Evolutionary conservation across 2,113 vertebrate species (phyloP).

Genomic region (Globicephala melas): DNA sequence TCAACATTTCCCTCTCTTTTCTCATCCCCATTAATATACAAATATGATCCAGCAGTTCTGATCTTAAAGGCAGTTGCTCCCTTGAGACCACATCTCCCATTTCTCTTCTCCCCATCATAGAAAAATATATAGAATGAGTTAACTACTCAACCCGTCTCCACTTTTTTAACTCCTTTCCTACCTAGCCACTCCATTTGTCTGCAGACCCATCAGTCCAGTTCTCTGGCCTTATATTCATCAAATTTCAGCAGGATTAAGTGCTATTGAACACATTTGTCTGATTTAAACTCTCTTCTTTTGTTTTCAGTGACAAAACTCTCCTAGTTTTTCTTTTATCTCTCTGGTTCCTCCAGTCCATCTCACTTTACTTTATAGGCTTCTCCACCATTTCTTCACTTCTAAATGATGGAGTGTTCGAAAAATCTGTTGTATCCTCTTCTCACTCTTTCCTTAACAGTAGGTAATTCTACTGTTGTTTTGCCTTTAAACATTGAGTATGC

Average conservation of each 20-base stretch:
- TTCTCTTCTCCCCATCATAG: neutral
- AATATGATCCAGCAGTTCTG: neutral
- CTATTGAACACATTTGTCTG: too few species aligned
- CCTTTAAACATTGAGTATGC: neutral
- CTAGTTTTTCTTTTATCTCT: neutral
- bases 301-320: neutral
- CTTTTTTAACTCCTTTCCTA: neutral
- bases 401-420: neutral
- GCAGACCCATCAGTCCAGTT: too few species aligned
- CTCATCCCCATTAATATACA: neutral
- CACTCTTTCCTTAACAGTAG: neutral
- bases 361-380: too few species aligned
- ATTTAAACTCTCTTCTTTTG: neutral
- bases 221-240: too few species aligned
- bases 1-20: neutral
- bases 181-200: too few species aligned
- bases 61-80: neutral
- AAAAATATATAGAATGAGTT: neutral
- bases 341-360: too few species aligned
- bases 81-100: neutral
- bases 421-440: neutral
- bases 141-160: neutral
- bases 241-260: too few species aligned
- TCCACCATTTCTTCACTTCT: too few species aligned
- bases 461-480: neutral